Evolutionary conservation across 2,888 invertebrate species (phyloP).

Genomic region (Leptinotarsa rubiginosa): DNA sequence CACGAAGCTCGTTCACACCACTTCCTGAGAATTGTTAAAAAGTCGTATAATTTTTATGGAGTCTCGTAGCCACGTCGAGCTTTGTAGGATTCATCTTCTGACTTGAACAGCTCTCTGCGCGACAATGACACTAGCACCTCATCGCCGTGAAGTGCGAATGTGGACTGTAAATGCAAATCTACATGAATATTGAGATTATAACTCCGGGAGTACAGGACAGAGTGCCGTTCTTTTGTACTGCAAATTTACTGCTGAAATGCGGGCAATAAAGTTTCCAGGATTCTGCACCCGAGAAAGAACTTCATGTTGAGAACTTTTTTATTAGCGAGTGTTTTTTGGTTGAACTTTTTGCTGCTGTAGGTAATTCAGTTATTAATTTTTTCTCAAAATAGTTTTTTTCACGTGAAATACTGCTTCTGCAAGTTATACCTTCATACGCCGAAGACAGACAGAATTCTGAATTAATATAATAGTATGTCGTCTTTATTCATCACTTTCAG

Average conservation of each 20-base stretch:
- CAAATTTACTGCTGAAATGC: slow-evolving; percentile 12
- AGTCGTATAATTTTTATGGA: slow-evolving; percentile 17
- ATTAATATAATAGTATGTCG: too few relatives aligned
- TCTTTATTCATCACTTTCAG: too few relatives aligned
- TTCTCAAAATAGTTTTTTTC: neutral
- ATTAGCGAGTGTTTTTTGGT: neutral
- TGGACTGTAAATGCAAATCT: slow-evolving; percentile 19
- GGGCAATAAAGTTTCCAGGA: slow-evolving; percentile 7
- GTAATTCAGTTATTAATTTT: neutral
- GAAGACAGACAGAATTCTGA: too few relatives aligned
- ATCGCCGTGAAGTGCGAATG: slow-evolving; percentile 5
- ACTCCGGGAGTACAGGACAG: slow-evolving; percentile 3
- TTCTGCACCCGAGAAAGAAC: slow-evolving; percentile 4
- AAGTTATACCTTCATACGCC: too few relatives aligned
- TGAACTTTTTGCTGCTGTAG: neutral
- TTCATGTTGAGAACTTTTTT: slow-evolving; percentile 3
- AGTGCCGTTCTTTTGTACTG: slow-evolving; percentile 10
- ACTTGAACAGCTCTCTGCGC: slow-evolving; percentile 6
- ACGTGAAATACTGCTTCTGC: too few relatives aligned
- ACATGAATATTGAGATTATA: slow-evolving; percentile 11
- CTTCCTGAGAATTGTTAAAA: neutral
- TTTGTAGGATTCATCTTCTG: slow-evolving; percentile 5
- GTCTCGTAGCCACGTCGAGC: slow-evolving; percentile 7
- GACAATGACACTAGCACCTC: slow-evolving; percentile 15
- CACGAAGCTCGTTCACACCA: neutral